A percentile compares a stretch with the other conserved stretches of the same genome.
phyloP scores from a whole-genome alignment of 1,140 invertebrate species.

The Macrocentrus cingulum region DNA sequence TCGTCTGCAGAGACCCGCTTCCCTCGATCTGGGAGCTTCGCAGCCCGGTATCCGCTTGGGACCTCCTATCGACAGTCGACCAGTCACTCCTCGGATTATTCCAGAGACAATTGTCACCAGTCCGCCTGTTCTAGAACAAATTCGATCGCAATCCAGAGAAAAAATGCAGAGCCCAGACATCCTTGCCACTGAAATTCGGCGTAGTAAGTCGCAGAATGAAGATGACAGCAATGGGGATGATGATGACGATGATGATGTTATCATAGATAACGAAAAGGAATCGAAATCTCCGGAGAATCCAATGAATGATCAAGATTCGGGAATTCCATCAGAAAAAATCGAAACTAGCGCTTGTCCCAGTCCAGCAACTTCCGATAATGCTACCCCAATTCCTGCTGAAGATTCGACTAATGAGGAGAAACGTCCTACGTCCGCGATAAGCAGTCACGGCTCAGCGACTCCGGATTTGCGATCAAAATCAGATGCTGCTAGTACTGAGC shows the following conservation, averaged over 20 bases:
- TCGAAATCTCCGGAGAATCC: neutral
- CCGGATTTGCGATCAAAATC: neutral
- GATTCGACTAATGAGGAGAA: neutral
- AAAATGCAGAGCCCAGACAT: neutral
- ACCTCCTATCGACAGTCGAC: neutral
- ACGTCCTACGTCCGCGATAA: neutral
- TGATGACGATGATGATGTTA: conserved; percentile 43
- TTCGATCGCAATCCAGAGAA: conserved; percentile 2
- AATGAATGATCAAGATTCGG: neutral
- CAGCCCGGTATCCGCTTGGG: neutral
- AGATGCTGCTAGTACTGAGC: no score
- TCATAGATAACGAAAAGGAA: conserved; percentile 34
- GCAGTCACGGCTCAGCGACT: no score
- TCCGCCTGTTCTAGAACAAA: neutral
- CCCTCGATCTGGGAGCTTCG: conserved; percentile 12
- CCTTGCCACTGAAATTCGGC: conserved; percentile 9
- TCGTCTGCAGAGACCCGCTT: conserved; percentile 13
- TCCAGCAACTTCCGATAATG: neutral
- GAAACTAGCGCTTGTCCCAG: neutral
- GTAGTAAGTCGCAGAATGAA: conserved; percentile 16
- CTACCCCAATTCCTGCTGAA: conserved; percentile 4
- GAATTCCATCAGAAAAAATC: neutral
- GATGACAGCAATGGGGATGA: conserved; percentile 31
- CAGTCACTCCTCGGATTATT: neutral
- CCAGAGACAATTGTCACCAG: conserved; percentile 12